Base-by-base conservation (phyloP, 2,888 invertebrate genomes). In the Drosophila birchii region DNA sequence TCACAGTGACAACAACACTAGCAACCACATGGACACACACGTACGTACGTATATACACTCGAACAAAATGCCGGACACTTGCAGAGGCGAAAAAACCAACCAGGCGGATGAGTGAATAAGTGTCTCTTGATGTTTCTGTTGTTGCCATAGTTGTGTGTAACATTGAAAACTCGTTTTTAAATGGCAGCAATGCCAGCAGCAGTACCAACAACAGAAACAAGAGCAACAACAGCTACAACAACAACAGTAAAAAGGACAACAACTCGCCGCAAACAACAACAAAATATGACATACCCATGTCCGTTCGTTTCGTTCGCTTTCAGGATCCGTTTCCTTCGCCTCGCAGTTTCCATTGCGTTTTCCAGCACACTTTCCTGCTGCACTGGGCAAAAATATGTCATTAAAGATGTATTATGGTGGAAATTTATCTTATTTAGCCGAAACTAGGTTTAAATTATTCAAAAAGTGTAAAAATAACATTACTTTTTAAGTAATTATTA, bases 151-250 rank as follows among this genome's bases (percentile, higher is more conserved):
- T 64, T 75, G 62, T 58, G 61, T 81, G 71, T 64, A 86, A 76
- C 84, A 81, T 78, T 86, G 88, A 80, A 81, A 86, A 86, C 81
- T 80, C 74, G 77, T 74, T 81, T 88, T 80, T 79, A 86, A 86
- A 88, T 56, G 73, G 74, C 72, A 55, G 73, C 72, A 54, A 56
- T 51, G 66, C 76, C 75, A 56, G 67, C 26, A 47, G 39, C 32
- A 67, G 63, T 69, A 51, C 47, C 66, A 79, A 58, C 62, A 63
- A 51, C 51, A 55, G 56, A 57, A 71, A 63, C 70, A 66, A 14
- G 51, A 53, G 12, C 38, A 64, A 62, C 63, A 54, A 44, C 64
- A 72, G 45, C 68, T 66, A 47, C 51, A 62, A 55, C 55, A 78
- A 71, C 75, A 77, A 51, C 64, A n/a, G 20, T 47, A 54, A 18